Percentiles rank a stretch among this genome's conserved stretches.
Conservation (phyloP, 1,140 invertebrate genomes). For the Linepithema humile region DNA sequence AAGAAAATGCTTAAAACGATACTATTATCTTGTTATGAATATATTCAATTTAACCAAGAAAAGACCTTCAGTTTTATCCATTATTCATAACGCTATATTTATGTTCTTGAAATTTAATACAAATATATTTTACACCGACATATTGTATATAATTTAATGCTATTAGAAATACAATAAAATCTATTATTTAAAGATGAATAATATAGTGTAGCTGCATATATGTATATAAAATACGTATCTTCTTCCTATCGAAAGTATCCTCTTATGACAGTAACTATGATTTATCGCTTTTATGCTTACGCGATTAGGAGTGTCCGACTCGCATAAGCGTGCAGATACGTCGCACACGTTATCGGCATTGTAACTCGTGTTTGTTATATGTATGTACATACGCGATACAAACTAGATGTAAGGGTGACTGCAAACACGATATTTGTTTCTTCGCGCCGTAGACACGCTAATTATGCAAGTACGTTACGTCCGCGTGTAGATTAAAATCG, state of each 20-base stretch:
- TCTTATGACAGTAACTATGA: conserved; percentile 23
- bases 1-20: too few species aligned
- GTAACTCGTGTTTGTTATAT: background rate
- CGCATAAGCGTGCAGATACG: background rate
- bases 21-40: too few species aligned
- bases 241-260: background rate
- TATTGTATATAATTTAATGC: conserved; percentile 20
- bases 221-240: background rate
- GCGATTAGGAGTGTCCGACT: conserved; percentile 21
- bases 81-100: too few species aligned
- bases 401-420: conserved; percentile 33
- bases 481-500: conserved; percentile 17
- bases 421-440: conserved; percentile 7
- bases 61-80: too few species aligned
- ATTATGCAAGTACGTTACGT: conserved; percentile 55
- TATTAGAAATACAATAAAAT: background rate
- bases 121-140: too few species aligned
- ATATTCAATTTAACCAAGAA: too few species aligned
- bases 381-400: background rate
- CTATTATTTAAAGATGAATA: background rate
- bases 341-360: conserved; percentile 17
- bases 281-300: conserved; percentile 53
- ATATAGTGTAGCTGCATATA: background rate
- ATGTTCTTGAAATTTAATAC: too few species aligned
- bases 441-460: conserved; percentile 48